These are phyloP conservation scores for Melanotus villosus DNA, from an alignment of 2,888 invertebrate genomes.

Conservation along the genomic window DNA sequence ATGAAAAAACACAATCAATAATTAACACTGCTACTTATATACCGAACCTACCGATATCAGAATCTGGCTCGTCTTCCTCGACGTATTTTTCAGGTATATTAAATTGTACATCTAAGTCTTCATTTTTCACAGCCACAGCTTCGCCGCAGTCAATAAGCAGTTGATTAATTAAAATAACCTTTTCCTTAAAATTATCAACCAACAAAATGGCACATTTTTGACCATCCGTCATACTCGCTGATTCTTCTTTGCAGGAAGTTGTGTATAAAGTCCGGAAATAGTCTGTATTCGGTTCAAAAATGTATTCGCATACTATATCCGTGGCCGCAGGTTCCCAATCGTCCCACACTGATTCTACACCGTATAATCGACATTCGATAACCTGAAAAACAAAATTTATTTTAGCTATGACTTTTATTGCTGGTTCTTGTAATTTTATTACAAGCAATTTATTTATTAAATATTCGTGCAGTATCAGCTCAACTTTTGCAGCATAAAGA, in stretches of 20 bases:
- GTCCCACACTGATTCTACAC: conserved; percentile 68
- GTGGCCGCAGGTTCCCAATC: conserved; percentile 71
- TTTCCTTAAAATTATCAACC: conserved; percentile 68
- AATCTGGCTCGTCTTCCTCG: conserved; percentile 42
- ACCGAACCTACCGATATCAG: neutral
- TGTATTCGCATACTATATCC: conserved; percentile 70
- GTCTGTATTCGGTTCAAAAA: conserved; percentile 65
- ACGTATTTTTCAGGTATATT: conserved; percentile 35
- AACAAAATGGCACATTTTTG: conserved; percentile 70
- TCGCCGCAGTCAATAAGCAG: conserved; percentile 70
- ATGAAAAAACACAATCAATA: too few species aligned
- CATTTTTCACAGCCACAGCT: conserved; percentile 60
- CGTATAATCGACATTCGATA: conserved; percentile 75
- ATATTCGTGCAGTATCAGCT: too few species aligned
- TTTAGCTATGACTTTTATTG: too few species aligned
- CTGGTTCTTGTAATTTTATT: too few species aligned
- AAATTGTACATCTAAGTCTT: conserved; percentile 33
- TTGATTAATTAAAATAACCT: conserved; percentile 69
- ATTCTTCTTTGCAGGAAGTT: conserved; percentile 61
- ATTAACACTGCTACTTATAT: too few species aligned
- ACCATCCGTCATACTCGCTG: conserved; percentile 63
- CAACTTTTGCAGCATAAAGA: too few species aligned
- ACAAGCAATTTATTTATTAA: too few species aligned
- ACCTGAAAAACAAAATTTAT: conserved; percentile 68
- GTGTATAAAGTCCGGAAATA: conserved; percentile 67